Conservation (phyloP, 2,797 vertebrate genomes). For the Diglossa cyanea region DNA sequence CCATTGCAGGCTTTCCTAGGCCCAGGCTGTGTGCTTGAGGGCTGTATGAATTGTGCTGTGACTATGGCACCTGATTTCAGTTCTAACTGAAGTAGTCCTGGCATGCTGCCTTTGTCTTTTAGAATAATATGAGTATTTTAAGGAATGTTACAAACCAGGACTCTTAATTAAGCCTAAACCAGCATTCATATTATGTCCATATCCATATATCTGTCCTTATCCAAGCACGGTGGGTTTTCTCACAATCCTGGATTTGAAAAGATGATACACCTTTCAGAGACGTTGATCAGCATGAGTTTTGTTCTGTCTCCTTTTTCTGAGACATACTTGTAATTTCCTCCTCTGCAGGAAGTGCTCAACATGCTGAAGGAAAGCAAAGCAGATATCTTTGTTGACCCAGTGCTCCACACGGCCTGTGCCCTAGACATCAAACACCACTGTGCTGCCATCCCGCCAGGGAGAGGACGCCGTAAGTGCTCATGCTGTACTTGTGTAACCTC, state of each 20-base stretch:
- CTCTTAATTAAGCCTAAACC: neutral
- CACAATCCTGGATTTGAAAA: neutral
- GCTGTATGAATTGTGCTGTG: neutral
- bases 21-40: neutral
- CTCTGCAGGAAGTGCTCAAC: slow-evolving; percentile 90
- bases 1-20: neutral
- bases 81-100: neutral
- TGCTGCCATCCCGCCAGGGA: slow-evolving; percentile 92
- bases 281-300: neutral
- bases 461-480: slow-evolving; percentile 88
- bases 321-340: neutral
- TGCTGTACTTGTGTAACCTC: neutral
- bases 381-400: slow-evolving; percentile 96
- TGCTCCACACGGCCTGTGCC: slow-evolving; percentile 95
- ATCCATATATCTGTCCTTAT: neutral
- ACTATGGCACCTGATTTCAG: neutral
- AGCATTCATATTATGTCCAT: neutral
- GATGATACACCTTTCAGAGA: neutral
- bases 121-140: neutral
- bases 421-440: slow-evolving; percentile 98
- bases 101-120: neutral
- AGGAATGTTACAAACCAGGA: neutral
- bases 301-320: neutral
- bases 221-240: neutral
- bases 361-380: slow-evolving; percentile 98